Percentiles rank a stretch among this genome's conserved stretches.
phyloP scores from a whole-genome alignment of 2,113 vertebrate species.

The Otolemur garnettii region DNA sequence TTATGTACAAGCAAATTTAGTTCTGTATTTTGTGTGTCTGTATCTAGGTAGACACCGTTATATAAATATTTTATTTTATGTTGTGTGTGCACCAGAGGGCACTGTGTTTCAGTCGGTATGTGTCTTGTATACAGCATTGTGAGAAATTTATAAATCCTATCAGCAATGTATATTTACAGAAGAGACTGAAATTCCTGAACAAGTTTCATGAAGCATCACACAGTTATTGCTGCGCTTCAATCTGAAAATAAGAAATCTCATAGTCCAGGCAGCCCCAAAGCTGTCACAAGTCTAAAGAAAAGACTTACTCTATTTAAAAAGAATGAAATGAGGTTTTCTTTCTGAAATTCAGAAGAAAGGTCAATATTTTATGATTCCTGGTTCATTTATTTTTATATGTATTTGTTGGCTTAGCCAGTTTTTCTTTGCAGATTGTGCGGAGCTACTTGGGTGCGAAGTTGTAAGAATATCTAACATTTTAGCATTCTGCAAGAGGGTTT shows the following conservation, averaged over 20 bases:
- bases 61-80: slow-evolving; percentile 77
- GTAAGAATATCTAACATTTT: background rate
- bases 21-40: background rate
- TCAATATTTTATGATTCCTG: background rate
- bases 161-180: slow-evolving; percentile 78
- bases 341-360: slow-evolving; percentile 1
- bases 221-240: background rate
- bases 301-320: background rate
- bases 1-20: background rate
- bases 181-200: slow-evolving; percentile 63
- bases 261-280: background rate
- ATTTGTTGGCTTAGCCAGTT: background rate
- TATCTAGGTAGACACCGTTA: background rate
- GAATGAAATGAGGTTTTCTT: background rate
- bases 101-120: slow-evolving; percentile 84
- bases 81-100: slow-evolving; percentile 86
- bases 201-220: background rate
- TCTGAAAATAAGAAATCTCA: background rate
- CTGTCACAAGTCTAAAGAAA: background rate
- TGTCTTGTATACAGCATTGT: background rate
- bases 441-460: background rate
- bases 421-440: background rate
- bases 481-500: background rate
- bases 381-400: background rate
- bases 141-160: slow-evolving; percentile 73